Base-by-base conservation (phyloP, 2,113 vertebrate species). In the Malaclemys terrapin region DNA sequence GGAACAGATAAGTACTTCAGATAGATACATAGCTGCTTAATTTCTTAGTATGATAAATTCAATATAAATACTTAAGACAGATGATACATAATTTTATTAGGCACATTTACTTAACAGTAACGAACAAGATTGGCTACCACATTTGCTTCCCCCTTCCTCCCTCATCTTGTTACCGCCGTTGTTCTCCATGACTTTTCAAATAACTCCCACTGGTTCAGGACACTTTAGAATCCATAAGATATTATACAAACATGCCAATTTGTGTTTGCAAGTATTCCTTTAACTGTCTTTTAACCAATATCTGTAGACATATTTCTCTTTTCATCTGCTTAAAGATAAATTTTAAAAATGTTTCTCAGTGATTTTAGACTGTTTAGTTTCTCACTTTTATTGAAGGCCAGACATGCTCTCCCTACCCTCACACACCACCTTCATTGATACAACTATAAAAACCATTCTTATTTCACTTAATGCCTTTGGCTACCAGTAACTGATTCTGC, bases 391-490 rank as follows among this genome's bases (percentile, higher is more conserved):
- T 22, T 38, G 20, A 76, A 42, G 10, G 72, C 38, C 35, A 17
- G 7, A 75, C 22, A 42, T 45, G 22, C 38, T 45, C 38, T 38
- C n/a, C 11, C 38, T 45, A 12, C 24, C 22, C 72, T n/a, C 11
- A 38, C n/a, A 25, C 10, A 24, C 38, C 5, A 76, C 24, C 24
- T 45, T 45, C 38, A 25, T 13, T 45, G n/a, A 38, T 72, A 38
- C 20, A 38, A 10, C 10, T 72, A 10, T 75, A n/a, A 20, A n/a
- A 69, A 72, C 5, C 35, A 38, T 42, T 69, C 65, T 69, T 4
- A 1, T 2, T 82, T 2, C 35, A 82, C 27, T 69, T 80, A 19
- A 0, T 0, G 20, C 29, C 86, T 62, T 31, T 0, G 12, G 47
- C 16, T 87, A 82, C 38, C 38, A 45, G 24, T 76, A 45, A 45